Conservation (phyloP, 2,113 vertebrate genomes). For the Pipra filicauda region DNA sequence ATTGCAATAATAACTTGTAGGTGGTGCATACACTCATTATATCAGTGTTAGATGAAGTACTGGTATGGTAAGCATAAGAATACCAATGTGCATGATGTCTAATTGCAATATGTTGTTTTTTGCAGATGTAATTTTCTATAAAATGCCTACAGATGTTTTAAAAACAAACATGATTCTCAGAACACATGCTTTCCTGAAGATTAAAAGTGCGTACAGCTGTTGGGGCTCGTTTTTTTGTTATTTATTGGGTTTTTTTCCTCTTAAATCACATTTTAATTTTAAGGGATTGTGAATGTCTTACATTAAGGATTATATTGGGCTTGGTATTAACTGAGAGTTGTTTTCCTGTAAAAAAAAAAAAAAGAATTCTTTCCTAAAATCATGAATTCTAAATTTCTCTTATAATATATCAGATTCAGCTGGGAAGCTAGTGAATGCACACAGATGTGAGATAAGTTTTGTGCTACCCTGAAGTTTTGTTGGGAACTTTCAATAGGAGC, state of each 20-base stretch:
- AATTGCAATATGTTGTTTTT: neutral
- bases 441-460: constrained; percentile 41
- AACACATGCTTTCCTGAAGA: constrained; percentile 21
- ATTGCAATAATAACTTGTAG: neutral
- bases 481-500: neutral
- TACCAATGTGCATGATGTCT: neutral
- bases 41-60: neutral
- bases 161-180: constrained; percentile 10
- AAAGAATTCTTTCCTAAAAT: neutral
- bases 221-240: neutral
- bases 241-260: neutral
- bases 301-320: neutral
- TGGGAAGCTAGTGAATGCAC: constrained; percentile 17
- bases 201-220: constrained; percentile 29
- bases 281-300: neutral
- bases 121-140: constrained; percentile 1
- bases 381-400: neutral
- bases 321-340: neutral
- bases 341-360: neutral
- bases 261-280: neutral
- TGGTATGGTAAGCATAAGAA: neutral
- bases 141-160: constrained; percentile 48
- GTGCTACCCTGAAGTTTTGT: neutral
- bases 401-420: neutral
- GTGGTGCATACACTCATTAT: neutral